phyloP scores from a whole-genome alignment of 1,140 invertebrate species.

The Dinoponera quadriceps region DNA sequence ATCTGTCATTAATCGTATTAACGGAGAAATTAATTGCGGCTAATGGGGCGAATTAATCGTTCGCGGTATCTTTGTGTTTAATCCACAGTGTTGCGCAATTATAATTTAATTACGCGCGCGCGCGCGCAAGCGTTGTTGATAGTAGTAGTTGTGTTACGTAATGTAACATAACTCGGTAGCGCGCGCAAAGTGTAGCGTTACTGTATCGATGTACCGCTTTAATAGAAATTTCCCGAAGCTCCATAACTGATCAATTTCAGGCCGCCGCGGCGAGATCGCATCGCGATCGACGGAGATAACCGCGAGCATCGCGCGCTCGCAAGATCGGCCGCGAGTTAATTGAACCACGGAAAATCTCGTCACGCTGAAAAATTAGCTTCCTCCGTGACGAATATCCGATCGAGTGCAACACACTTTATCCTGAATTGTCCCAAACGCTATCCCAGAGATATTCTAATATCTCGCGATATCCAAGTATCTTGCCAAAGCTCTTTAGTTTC shows the following conservation, averaged over 20 bases:
- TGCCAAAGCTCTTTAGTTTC: too few species aligned
- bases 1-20: neutral
- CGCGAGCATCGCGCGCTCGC: neutral
- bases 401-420: too few species aligned
- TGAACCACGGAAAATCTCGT: neutral
- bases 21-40: slow-evolving; percentile 34
- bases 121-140: slow-evolving; percentile 1
- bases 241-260: slow-evolving; percentile 20
- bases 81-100: slow-evolving; percentile 32
- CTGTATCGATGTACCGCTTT: neutral
- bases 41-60: slow-evolving; percentile 19
- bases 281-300: too few species aligned
- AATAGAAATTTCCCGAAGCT: slow-evolving; percentile 1
- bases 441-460: too few species aligned
- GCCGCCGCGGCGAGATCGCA: neutral
- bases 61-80: slow-evolving; percentile 43
- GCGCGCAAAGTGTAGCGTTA: neutral
- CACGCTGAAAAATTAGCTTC: too few species aligned
- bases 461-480: too few species aligned
- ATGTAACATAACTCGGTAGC: neutral
- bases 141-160: slow-evolving; percentile 14
- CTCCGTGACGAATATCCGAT: too few species aligned
- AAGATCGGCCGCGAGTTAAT: slow-evolving; percentile 19
- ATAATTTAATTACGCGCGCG: slow-evolving; percentile 41
- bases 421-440: too few species aligned